Percentiles rank a stretch among this genome's conserved stretches.
These are phyloP conservation scores for Polyploca ridens DNA, from an alignment of 2,888 invertebrate genomes.

Conservation along the genomic window DNA sequence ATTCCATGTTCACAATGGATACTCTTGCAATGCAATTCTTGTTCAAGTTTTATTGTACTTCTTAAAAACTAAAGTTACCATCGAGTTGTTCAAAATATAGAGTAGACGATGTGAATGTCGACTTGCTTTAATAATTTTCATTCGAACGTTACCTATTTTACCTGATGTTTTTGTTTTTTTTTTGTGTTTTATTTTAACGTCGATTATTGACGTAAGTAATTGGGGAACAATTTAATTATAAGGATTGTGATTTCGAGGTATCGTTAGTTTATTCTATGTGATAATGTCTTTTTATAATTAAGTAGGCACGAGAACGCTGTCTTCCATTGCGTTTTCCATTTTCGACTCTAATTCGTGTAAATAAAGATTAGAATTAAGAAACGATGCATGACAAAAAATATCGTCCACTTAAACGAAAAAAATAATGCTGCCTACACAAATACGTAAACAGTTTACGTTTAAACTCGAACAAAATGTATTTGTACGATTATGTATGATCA, in stretches of 20 bases:
- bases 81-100: constrained; percentile 78
- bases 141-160: constrained; percentile 81
- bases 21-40: constrained; percentile 55
- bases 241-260: constrained; percentile 80
- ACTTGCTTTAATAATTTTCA: constrained; percentile 74
- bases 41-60: constrained; percentile 45
- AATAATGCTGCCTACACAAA: constrained; percentile 49
- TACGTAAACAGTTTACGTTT: constrained; percentile 52
- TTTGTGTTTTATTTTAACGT: constrained; percentile 66
- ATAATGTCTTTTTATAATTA: constrained; percentile 70
- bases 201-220: constrained; percentile 69
- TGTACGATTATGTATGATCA: constrained; percentile 44
- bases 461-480: constrained; percentile 65
- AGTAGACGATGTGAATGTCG: constrained; percentile 63
- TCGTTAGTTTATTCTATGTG: constrained; percentile 78
- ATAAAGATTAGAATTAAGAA: constrained; percentile 63
- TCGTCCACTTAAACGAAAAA: constrained; percentile 50
- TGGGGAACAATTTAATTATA: constrained; percentile 82
- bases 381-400: constrained; percentile 72
- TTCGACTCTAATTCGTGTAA: constrained; percentile 55
- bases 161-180: constrained; percentile 74
- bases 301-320: constrained; percentile 69
- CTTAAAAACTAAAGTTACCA: constrained; percentile 81
- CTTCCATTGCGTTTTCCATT: constrained; percentile 78
- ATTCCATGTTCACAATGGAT: constrained; percentile 29